phyloP scores from a whole-genome alignment of 2,113 vertebrate genomes.

The Tautogolabrus adspersus region DNA sequence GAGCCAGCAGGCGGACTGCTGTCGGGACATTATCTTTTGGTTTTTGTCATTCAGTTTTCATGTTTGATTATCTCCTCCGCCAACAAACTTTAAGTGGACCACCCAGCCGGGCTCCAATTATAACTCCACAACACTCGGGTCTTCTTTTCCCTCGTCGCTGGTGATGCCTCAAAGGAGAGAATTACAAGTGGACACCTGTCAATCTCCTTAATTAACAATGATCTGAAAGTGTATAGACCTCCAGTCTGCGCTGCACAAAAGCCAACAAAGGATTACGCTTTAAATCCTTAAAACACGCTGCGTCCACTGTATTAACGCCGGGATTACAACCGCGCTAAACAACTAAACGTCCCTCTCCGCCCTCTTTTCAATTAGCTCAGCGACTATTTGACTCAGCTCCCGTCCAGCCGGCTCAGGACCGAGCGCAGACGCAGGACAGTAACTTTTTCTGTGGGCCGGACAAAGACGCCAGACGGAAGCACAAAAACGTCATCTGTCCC shows the following conservation, averaged over 20 bases:
- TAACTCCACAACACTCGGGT: constrained; percentile 58
- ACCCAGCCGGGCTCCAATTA: constrained; percentile 84
- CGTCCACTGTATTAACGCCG: constrained; percentile 66
- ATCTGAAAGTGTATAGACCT: constrained; percentile 78
- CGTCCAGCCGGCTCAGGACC: constrained; percentile 2
- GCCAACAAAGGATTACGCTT: constrained; percentile 77
- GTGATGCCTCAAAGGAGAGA: constrained; percentile 72
- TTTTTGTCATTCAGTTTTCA: constrained; percentile 57
- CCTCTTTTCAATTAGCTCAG: constrained; percentile 64
- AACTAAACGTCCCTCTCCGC: constrained; percentile 70
- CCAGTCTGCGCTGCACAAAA: constrained; percentile 66
- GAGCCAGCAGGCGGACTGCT: constrained; percentile 53
- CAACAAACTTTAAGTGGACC: constrained; percentile 78
- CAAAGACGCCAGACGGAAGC: constrained; percentile 5
- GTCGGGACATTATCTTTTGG: constrained; percentile 41
- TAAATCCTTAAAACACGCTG: constrained; percentile 70
- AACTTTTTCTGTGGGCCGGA: constrained; percentile 25
- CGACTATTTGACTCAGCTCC: constrained; percentile 62
- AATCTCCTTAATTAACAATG: constrained; percentile 81
- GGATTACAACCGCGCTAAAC: constrained; percentile 75
- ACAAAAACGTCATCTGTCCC: not conserved
- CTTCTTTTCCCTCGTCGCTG: constrained; percentile 60
- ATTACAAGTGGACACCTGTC: constrained; percentile 84
- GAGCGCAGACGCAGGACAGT: constrained; percentile 9
- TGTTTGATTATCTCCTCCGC: constrained; percentile 75